phyloP scores from a whole-genome alignment of 2,113 vertebrate species.

The Cyanistes caeruleus region DNA sequence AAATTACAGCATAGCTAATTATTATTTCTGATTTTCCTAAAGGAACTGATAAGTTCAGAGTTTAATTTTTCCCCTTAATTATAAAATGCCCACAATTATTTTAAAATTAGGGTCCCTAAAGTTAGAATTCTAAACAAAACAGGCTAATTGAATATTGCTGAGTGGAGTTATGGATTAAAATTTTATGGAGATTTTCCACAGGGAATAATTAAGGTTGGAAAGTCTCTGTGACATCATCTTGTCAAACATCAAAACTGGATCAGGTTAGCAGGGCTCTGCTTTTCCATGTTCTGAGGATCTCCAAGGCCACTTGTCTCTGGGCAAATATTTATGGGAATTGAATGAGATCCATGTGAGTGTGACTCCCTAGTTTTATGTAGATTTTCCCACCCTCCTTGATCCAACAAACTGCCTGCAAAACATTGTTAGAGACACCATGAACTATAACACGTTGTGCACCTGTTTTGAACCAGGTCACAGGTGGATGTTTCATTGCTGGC shows the following conservation, averaged over 20 bases:
- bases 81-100: not conserved
- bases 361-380: not conserved
- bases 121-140: not conserved
- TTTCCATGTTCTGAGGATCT: not conserved
- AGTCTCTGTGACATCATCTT: not conserved
- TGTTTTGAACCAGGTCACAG: not conserved
- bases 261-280: not conserved
- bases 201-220: not conserved
- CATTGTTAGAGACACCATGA: not conserved
- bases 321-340: not conserved
- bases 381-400: not conserved
- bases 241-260: not conserved
- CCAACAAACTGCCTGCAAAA: not conserved
- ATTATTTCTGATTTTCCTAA: not conserved
- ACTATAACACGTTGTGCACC: rapidly evolving
- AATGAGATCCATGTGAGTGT: rapidly evolving
- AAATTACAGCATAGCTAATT: not conserved
- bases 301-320: not conserved
- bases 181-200: not conserved
- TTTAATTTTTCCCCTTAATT: not conserved
- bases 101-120: not conserved
- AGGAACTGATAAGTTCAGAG: not conserved
- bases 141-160: not conserved
- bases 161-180: not conserved
- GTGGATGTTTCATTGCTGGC: not conserved